These are phyloP conservation scores for Orthosia gracilis DNA, from an alignment of 2,888 invertebrate species.

Conservation along the genomic window DNA sequence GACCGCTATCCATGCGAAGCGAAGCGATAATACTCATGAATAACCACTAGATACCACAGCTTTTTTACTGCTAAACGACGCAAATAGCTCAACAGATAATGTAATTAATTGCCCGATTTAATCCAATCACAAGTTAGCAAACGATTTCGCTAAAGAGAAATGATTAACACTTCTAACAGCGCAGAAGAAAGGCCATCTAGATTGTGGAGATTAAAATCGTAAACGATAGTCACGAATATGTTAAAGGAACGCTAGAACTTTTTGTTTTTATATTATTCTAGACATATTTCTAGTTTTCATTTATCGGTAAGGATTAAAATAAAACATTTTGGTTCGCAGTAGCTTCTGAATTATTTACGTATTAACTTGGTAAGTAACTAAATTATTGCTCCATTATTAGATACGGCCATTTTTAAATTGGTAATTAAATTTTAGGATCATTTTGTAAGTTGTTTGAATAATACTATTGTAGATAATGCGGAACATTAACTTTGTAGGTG, in stretches of 20 bases:
- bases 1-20: constrained; percentile 74
- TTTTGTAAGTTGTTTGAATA: constrained; percentile 15
- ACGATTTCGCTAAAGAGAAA: constrained; percentile 32
- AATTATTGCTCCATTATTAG: constrained; percentile 24
- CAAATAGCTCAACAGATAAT: constrained; percentile 64
- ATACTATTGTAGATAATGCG: constrained; percentile 4
- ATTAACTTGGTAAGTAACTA: constrained; percentile 21
- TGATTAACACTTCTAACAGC: constrained; percentile 48
- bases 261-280: constrained; percentile 33
- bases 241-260: constrained; percentile 28
- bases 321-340: constrained; percentile 20
- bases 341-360: constrained; percentile 51
- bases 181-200: constrained; percentile 36
- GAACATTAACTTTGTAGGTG: not conserved
- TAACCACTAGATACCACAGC: constrained; percentile 57
- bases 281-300: constrained; percentile 20
- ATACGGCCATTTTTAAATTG: constrained; percentile 24
- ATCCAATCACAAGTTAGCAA: constrained; percentile 48
- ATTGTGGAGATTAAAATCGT: constrained; percentile 34
- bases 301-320: constrained; percentile 44
- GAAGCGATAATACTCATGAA: constrained; percentile 73
- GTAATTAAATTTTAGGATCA: constrained; percentile 24
- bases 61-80: constrained; percentile 65
- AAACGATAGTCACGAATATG: constrained; percentile 49
- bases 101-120: constrained; percentile 64